phyloP scores from a whole-genome alignment of 2,797 vertebrate genomes.

The Triplophysa bombifrons region DNA sequence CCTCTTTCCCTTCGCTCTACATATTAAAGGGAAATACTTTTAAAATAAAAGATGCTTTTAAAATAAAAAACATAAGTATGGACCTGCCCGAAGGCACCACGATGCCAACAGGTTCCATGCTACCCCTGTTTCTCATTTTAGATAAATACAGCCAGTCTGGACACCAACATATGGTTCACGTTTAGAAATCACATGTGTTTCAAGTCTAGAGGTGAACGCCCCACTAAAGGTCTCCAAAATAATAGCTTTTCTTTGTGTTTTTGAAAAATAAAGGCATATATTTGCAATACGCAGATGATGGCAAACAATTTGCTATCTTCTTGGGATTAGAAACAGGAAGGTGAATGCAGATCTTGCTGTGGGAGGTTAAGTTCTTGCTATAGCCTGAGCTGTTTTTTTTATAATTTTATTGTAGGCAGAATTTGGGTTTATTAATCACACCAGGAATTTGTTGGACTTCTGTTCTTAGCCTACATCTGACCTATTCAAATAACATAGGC shows the following conservation, averaged over 20 bases:
- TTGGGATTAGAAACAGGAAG: not conserved
- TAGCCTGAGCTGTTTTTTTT: not conserved
- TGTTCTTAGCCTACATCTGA: not conserved
- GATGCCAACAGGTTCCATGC: conserved; percentile 32
- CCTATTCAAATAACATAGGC: conserved; percentile 3
- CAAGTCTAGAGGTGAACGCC: conserved; percentile 30
- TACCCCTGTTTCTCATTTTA: conserved; percentile 46
- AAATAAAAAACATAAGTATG: conserved; percentile 42
- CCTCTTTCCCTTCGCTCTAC: conserved; percentile 22
- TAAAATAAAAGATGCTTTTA: conserved; percentile 34
- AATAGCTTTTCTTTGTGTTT: conserved; percentile 1
- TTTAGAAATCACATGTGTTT: conserved; percentile 45
- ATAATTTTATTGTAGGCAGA: not conserved
- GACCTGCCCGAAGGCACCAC: conserved; percentile 34
- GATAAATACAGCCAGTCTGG: conserved; percentile 41
- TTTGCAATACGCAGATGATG: not conserved
- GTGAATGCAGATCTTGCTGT: conserved; percentile 1
- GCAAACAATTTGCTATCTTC: not conserved
- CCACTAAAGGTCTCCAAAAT: conserved; percentile 25
- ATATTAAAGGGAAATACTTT: conserved; percentile 19
- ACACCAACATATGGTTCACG: conserved; percentile 45
- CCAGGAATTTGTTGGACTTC: not conserved
- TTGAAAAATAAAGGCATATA: conserved; percentile 7
- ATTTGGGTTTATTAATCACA: not conserved
- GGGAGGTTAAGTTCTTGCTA: not conserved